A percentile compares a stretch with the other conserved stretches of the same genome.
phyloP scores from a whole-genome alignment of 2,888 invertebrate species.

The Rugalucina vietnamica region DNA sequence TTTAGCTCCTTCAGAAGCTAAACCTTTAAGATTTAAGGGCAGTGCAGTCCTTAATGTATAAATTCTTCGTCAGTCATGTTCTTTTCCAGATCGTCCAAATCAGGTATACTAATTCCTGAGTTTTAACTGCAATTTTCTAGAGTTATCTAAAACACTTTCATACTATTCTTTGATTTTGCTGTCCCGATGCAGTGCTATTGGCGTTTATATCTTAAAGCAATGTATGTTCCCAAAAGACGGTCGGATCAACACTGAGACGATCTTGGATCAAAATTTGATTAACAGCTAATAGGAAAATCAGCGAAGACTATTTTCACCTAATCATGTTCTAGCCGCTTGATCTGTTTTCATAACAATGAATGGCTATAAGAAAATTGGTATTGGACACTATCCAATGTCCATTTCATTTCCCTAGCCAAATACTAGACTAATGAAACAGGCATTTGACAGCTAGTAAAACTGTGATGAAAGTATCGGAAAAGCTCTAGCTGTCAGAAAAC shows the following conservation, averaged over 20 bases:
- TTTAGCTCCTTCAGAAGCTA: too few species aligned
- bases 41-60: too few species aligned
- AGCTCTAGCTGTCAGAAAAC: background rate
- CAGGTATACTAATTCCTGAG: too few species aligned
- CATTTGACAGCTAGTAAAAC: background rate
- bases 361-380: slow-evolving; percentile 3
- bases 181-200: too few species aligned
- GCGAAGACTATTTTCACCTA: background rate
- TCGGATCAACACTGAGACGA: slow-evolving; percentile 38
- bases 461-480: background rate
- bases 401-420: slow-evolving; percentile 8
- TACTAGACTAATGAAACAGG: background rate
- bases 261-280: slow-evolving; percentile 54
- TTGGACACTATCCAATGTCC: slow-evolving; percentile 2
- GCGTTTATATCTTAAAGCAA: too few species aligned
- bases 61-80: too few species aligned
- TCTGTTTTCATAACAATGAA: background rate
- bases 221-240: slow-evolving; percentile 38
- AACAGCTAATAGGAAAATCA: slow-evolving; percentile 23
- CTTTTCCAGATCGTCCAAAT: too few species aligned
- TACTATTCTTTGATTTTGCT: too few species aligned
- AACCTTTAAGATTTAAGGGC: too few species aligned
- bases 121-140: too few species aligned
- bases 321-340: slow-evolving; percentile 4
- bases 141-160: too few species aligned